Evolutionary conservation across 2,888 invertebrate genomes (phyloP).

Genomic region (Harpalus rubripes): DNA sequence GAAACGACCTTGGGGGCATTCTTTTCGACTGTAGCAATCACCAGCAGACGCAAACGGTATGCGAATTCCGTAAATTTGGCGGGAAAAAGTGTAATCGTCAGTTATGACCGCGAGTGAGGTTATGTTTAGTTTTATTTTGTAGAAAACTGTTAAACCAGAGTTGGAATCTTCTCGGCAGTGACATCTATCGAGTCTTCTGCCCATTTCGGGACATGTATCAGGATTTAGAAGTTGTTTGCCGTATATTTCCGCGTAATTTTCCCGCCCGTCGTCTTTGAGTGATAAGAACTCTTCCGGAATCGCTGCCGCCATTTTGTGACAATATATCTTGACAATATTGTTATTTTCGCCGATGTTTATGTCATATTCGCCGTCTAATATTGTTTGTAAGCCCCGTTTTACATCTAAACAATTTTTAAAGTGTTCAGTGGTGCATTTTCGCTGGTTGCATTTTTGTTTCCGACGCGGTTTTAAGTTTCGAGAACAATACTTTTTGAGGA

Average conservation of each 20-base stretch:
- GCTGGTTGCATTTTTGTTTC: slow-evolving; percentile 80
- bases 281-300: slow-evolving; percentile 88
- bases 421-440: slow-evolving; percentile 41
- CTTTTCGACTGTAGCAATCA: slow-evolving; percentile 88
- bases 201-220: slow-evolving; percentile 83
- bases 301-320: slow-evolving; percentile 85
- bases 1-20: slow-evolving; percentile 88
- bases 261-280: slow-evolving; percentile 80
- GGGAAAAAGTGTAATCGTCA: slow-evolving; percentile 87
- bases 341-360: slow-evolving; percentile 77
- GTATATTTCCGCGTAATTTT: slow-evolving; percentile 90
- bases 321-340: slow-evolving; percentile 82
- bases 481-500: slow-evolving; percentile 77
- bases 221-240: slow-evolving; percentile 80
- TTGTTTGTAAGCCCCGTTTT: slow-evolving; percentile 74
- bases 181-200: slow-evolving; percentile 80
- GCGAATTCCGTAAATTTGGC: slow-evolving; percentile 78
- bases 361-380: slow-evolving; percentile 84
- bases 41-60: slow-evolving; percentile 89
- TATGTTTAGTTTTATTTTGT: slow-evolving; percentile 87
- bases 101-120: slow-evolving; percentile 83
- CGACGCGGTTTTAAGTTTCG: slow-evolving; percentile 77
- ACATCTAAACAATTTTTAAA: slow-evolving; percentile 75
- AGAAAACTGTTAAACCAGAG: slow-evolving; percentile 84
- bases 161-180: slow-evolving; percentile 80